Evolutionary conservation across 2,888 invertebrate species (phyloP), one percentile per base, ranked within the genome.

Genomic region (Lepidocyrtoides sp.): DNA sequence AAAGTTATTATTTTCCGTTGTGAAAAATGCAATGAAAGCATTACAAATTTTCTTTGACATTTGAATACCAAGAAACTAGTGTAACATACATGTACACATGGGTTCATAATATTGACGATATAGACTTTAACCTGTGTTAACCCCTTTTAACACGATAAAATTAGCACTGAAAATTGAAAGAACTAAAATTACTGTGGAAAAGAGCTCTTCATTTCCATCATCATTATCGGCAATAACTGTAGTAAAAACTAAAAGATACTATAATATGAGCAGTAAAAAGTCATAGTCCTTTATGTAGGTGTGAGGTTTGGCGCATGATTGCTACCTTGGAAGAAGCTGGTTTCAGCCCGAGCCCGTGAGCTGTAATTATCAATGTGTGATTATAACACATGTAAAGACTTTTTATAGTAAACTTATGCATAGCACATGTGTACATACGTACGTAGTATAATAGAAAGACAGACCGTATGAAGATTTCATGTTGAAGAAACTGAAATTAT

Each of bases 301-400:
- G 90, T 90, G 79, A 90, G 84, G 85, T 90, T 90, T 90, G 90
- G 90, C 90, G 90, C 90, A 90, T 90, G 90, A 90, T 90, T 90
- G 85, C 85, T 85, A 90, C 90, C 90, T 90, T 90, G 36, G 60
- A 89, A 89, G 69, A 89, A 89, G 82, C 89, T 89, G 89, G 89
- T 85, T 90, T 85, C 66, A 51, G 26, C n/a, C n/a, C n/a, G 72
- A 72, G 54, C 41, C 36, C 77, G 32, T 85, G 14, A 90, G 84
- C 41, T 90, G 90, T 90, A 90, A 90, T 90, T 90, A 90, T 84
- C 90, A 44, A 79, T 63, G 41, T 84, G 85, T 90, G 84, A 85
- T 84, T 85, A 85, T 90, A 69, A 81, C 79, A 90, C 90, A 85
- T 79, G 79, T 54, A 90, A 79, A 69, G 82, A 36, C 57, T 23